Percentiles rank a stretch among this genome's conserved stretches.
phyloP scores from a whole-genome alignment of 2,888 invertebrate genomes.

The Clunio marinus region DNA sequence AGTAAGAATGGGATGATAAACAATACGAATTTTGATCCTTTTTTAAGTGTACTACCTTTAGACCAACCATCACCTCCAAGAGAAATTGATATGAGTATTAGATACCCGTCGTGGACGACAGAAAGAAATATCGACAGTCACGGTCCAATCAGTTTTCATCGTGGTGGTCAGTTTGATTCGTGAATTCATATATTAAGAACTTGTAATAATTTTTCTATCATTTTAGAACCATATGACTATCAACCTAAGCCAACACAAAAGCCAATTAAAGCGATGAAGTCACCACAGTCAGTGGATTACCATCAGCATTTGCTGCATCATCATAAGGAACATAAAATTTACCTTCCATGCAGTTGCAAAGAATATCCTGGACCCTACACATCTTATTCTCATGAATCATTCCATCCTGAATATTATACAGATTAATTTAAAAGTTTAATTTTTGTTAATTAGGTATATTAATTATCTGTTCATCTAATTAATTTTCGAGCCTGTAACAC shows the following conservation, averaged over 20 bases:
- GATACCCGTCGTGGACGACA: conserved; percentile 47
- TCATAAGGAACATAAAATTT: conserved; percentile 45
- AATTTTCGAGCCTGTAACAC: too few relatives aligned
- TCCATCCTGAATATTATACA: too few relatives aligned
- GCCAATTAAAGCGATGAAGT: too few relatives aligned
- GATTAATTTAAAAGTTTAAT: too few relatives aligned
- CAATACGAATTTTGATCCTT: not conserved
- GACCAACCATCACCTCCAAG: not conserved
- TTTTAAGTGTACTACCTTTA: conserved; percentile 28
- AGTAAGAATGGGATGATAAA: not conserved
- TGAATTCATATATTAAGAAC: not conserved
- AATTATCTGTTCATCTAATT: too few relatives aligned
- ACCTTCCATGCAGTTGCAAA: conserved; percentile 49
- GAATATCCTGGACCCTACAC: conserved; percentile 32
- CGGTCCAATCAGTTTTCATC: conserved; percentile 16
- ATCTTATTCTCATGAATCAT: too few relatives aligned
- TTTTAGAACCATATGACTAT: conserved; percentile 18
- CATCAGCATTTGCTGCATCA: conserved; percentile 7
- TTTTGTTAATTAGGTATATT: too few relatives aligned
- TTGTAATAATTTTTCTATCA: not conserved
- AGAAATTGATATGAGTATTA: conserved; percentile 47
- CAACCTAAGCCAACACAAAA: conserved; percentile 10
- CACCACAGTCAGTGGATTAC: too few relatives aligned
- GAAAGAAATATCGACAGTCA: conserved; percentile 42
- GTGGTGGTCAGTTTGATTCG: not conserved